Percentiles rank a stretch among this genome's conserved stretches.
These are phyloP conservation scores for Diarsia mendica DNA, from an alignment of 2,888 invertebrate genomes.

Conservation along the genomic window DNA sequence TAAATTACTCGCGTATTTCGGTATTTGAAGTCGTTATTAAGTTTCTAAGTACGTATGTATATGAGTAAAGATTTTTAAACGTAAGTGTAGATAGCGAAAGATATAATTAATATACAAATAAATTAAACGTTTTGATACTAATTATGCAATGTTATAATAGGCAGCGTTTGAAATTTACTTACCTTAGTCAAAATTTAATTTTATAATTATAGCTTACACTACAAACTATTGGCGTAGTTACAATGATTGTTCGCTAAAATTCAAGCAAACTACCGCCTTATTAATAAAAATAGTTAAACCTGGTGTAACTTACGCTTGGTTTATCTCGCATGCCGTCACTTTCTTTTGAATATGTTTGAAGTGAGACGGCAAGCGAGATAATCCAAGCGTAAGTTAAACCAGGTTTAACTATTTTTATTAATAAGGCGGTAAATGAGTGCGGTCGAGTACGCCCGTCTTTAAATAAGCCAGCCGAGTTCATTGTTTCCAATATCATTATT, in stretches of 20 bases:
- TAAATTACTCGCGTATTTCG: neutral
- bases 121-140: constrained; percentile 21
- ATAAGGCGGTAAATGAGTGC: neutral
- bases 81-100: constrained; percentile 24
- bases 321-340: no score
- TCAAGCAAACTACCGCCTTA: neutral
- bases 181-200: constrained; percentile 20
- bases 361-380: no score
- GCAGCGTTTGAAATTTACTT: constrained; percentile 1
- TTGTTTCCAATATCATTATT: no score
- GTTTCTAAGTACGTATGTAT: neutral
- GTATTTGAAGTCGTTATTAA: neutral
- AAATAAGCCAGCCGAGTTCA: neutral
- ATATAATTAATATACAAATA: constrained; percentile 18
- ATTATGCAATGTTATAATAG: constrained; percentile 3
- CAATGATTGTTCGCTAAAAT: neutral
- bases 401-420: no score
- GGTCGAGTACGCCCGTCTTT: neutral
- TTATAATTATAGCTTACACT: neutral
- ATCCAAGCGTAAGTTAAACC: no score
- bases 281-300: no score
- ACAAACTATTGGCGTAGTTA: neutral
- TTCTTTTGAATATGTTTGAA: no score
- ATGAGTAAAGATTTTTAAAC: neutral
- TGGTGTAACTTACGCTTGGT: no score